Base-by-base conservation (phyloP, 2,888 invertebrate genomes). In the Brenthis ino region DNA sequence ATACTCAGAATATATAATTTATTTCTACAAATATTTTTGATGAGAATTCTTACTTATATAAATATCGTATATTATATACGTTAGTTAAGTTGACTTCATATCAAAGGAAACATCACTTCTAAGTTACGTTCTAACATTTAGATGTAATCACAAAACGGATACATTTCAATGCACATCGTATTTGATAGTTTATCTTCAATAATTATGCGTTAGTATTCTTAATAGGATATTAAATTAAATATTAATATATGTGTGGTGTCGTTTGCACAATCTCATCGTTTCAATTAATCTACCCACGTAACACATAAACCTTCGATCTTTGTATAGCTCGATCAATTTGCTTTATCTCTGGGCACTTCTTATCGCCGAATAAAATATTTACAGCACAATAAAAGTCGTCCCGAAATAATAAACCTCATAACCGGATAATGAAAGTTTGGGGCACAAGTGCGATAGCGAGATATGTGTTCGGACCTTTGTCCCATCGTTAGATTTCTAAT, bases 331-430 rank as follows among this genome's bases (percentile, higher is more conserved):
- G 88, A 91, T 91, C 91, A 91, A 91, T 91, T 91, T 88, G 86
- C 80, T 87, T 91, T 93, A 92, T 93, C 92, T 88, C 70, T 76
- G 79, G 79, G 80, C 79, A 80, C 81, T 80, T 84, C 83, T 88
- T 92, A 91, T 91, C 91, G 79, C 77, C 77, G 80, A 82, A 88
- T 91, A 88, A 89, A 92, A 89, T 91, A 91, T 93, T 91, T 89
- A 92, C 88, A 88, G 85, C 88, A 88, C 85, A 86, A 90, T 91
- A 91, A 83, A 91, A 91, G 82, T 83, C 86, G 83, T 85, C 83
- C 80, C 82, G 82, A 86, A 86, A 90, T 88, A 89, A 89, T 87
- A 87, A 85, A 86, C 80, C 83, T 85, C 85, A 89, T 87, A 89
- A 86, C 81, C 77, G 76, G 85, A 89, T 89, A 91, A 82, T 80